Conservation (phyloP, 2,888 invertebrate genomes). For the Melieria crassipennis region DNA sequence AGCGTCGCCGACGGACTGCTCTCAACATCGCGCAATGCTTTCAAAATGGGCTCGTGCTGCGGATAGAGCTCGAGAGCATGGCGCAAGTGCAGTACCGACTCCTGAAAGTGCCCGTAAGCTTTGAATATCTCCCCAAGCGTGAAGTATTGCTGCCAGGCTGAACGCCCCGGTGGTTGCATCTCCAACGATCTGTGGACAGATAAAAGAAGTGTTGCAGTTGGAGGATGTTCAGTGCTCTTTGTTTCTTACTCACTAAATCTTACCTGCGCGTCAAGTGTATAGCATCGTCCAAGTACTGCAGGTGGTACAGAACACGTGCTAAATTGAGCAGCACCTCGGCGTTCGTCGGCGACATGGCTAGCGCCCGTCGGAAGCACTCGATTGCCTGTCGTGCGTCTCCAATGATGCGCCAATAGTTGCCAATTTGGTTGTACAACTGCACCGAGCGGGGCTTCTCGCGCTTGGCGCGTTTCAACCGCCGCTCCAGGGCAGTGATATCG, state of each 20-base stretch:
- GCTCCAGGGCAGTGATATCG: constrained; percentile 79
- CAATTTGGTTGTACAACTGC: constrained; percentile 88
- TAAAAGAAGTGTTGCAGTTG: neutral
- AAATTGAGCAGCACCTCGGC: constrained; percentile 86
- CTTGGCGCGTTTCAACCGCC: constrained; percentile 80
- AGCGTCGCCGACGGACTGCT: constrained; percentile 81
- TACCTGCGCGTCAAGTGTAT: constrained; percentile 82
- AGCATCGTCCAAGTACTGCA: constrained; percentile 90
- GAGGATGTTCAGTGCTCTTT: neutral
- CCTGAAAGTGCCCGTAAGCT: constrained; percentile 89
- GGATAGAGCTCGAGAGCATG: constrained; percentile 86
- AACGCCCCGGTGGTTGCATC: constrained; percentile 84
- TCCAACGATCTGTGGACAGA: constrained; percentile 72
- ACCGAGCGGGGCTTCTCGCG: constrained; percentile 78
- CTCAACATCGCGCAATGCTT: constrained; percentile 84
- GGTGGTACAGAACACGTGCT: constrained; percentile 83
- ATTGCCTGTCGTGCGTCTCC: constrained; percentile 88
- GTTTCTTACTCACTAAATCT: neutral
- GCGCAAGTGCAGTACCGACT: constrained; percentile 83
- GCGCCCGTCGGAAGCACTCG: constrained; percentile 87
- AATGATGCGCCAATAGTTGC: constrained; percentile 91
- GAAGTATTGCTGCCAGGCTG: constrained; percentile 92
- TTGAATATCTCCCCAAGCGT: constrained; percentile 92
- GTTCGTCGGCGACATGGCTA: constrained; percentile 86
- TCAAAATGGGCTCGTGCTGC: constrained; percentile 83